A percentile compares a stretch with the other conserved stretches of the same genome.
These are phyloP conservation scores for Pica pica DNA, from an alignment of 2,113 vertebrate species.

Conservation along the genomic window DNA sequence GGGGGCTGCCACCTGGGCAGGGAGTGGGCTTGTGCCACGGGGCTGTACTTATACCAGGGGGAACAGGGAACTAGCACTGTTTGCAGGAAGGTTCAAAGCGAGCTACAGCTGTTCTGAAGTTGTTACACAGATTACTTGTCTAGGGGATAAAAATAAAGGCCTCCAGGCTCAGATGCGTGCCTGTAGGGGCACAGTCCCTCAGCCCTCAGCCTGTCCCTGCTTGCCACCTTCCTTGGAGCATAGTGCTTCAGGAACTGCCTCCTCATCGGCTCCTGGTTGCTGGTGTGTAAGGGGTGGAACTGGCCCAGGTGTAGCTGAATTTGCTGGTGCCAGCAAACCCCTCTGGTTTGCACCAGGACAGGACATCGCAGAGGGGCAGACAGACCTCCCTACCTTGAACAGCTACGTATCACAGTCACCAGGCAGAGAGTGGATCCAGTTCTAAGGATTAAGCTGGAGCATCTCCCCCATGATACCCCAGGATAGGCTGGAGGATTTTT, in stretches of 20 bases:
- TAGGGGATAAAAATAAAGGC: background rate
- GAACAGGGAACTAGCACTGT: background rate
- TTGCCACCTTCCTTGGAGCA: rapidly evolving
- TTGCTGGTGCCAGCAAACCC: background rate
- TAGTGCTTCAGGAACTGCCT: background rate
- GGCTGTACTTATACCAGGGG: background rate
- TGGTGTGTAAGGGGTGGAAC: background rate
- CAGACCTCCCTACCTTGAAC: background rate
- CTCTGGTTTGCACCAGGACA: background rate
- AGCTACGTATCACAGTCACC: rapidly evolving
- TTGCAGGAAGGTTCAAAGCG: background rate
- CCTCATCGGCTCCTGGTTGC: rapidly evolving
- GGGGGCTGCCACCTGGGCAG: rapidly evolving
- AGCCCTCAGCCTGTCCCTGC: background rate
- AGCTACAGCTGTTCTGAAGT: background rate
- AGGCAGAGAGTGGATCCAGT: background rate
- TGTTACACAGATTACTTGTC: background rate
- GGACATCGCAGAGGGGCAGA: background rate
- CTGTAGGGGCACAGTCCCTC: background rate
- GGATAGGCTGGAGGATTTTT: background rate
- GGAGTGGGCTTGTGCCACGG: rapidly evolving
- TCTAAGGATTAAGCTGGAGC: background rate
- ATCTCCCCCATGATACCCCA: background rate
- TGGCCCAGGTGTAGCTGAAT: background rate
- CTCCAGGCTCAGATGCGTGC: rapidly evolving